phyloP scores from a whole-genome alignment of 2,888 invertebrate species.

The Napeogenes inachia region DNA sequence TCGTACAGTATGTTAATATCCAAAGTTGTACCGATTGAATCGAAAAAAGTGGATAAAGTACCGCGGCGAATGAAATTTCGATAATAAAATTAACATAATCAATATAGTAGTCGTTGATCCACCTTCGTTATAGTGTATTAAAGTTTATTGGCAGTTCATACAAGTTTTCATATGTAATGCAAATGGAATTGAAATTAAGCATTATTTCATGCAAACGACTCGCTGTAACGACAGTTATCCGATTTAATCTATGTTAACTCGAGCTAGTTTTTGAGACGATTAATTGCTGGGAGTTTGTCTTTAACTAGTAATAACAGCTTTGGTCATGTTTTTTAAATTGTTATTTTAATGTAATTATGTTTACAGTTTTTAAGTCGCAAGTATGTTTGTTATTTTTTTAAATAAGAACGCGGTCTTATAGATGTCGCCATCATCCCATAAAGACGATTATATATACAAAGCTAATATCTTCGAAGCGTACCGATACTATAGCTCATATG shows the following conservation, averaged over 20 bases:
- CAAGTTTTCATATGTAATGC: slow-evolving; percentile 61
- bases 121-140: slow-evolving; percentile 48
- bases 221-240: slow-evolving; percentile 55
- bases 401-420: too few species aligned
- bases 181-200: slow-evolving; percentile 69
- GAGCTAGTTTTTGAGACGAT: slow-evolving; percentile 43
- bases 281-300: slow-evolving; percentile 41
- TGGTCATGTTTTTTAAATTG: slow-evolving; percentile 12
- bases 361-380: too few species aligned
- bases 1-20: slow-evolving; percentile 46
- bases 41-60: slow-evolving; percentile 26
- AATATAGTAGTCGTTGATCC: slow-evolving; percentile 61
- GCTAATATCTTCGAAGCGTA: too few species aligned
- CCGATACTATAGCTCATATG: too few species aligned
- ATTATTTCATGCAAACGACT: slow-evolving; percentile 70
- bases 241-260: slow-evolving; percentile 53
- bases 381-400: too few species aligned
- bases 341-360: background rate
- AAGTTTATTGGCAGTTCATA: slow-evolving; percentile 67
- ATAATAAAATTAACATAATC: slow-evolving; percentile 75
- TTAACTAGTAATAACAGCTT: slow-evolving; percentile 37
- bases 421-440: too few species aligned
- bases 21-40: slow-evolving; percentile 20
- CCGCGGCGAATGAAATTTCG: slow-evolving; percentile 62
- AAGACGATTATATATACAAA: too few species aligned